Conservation (phyloP, 2,888 invertebrate species). For the Orthosia cruda region DNA sequence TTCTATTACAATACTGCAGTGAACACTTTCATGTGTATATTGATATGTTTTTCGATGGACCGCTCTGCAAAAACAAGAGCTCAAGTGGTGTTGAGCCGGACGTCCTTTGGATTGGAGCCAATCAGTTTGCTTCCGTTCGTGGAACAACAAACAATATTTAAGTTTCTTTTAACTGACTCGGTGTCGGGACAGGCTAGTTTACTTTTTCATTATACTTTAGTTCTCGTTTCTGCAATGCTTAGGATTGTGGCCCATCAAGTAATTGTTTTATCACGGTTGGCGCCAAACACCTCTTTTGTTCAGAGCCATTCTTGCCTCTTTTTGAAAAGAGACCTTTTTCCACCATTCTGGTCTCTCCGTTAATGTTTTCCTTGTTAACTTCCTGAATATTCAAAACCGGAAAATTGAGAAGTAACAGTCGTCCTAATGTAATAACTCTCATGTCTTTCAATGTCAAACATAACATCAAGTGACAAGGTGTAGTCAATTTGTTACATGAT, state of each 20-base stretch:
- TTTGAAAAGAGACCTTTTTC: background rate
- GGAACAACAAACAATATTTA: constrained; percentile 46
- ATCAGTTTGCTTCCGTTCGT: constrained; percentile 70
- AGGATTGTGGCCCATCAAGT: too few species aligned
- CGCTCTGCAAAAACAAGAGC: constrained; percentile 56
- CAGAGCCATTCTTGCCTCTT: background rate
- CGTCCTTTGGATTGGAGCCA: constrained; percentile 66
- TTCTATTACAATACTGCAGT: constrained; percentile 11
- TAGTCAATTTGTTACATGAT: constrained; percentile 9
- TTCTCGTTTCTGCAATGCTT: background rate
- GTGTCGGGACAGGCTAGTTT: constrained; percentile 8
- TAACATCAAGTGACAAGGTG: constrained; percentile 4
- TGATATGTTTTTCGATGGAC: constrained; percentile 31
- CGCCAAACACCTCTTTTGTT: background rate
- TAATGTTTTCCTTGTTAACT: background rate
- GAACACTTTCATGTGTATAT: constrained; percentile 16
- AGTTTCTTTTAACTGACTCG: constrained; percentile 39
- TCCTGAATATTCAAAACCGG: background rate
- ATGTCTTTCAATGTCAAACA: background rate
- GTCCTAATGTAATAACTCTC: background rate
- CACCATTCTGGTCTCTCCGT: background rate
- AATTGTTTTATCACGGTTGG: background rate
- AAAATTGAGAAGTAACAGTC: background rate
- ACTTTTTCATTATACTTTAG: constrained; percentile 1
- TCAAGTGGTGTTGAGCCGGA: constrained; percentile 69